Conservation (phyloP, 2,888 invertebrate genomes). For the Cephus nigrinus region DNA sequence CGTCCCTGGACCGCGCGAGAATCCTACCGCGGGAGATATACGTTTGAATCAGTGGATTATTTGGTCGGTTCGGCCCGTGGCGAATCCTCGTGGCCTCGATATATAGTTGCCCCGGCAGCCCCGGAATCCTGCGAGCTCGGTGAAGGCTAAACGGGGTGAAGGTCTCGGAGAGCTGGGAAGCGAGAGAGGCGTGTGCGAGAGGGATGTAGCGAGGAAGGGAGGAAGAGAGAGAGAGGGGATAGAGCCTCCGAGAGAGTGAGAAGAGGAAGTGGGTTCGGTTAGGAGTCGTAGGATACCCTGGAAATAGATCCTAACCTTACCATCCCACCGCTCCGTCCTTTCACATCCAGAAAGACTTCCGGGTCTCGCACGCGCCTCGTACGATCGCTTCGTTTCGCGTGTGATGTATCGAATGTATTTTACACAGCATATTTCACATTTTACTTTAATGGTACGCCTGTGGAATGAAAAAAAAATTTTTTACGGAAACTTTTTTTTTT, state of each 20-base stretch:
- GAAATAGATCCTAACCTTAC: background rate
- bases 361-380: slow-evolving; percentile 26
- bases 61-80: background rate
- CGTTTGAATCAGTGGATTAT: too few relatives aligned
- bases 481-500: too few relatives aligned
- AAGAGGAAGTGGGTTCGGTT: slow-evolving; percentile 9
- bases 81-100: background rate
- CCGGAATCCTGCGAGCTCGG: slow-evolving; percentile 61
- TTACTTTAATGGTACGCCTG: too few relatives aligned
- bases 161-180: slow-evolving; percentile 54
- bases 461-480: too few relatives aligned
- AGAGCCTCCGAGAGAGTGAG: slow-evolving; percentile 9
- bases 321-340: background rate
- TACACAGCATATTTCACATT: too few relatives aligned
- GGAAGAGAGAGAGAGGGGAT: slow-evolving; percentile 18
- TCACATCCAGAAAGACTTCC: slow-evolving; percentile 22
- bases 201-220: slow-evolving; percentile 3
- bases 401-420: too few relatives aligned
- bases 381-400: too few relatives aligned
- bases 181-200: background rate
- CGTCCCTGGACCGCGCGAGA: too few relatives aligned
- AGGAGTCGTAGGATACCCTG: slow-evolving; percentile 15
- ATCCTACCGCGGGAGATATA: too few relatives aligned
- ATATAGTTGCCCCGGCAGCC: slow-evolving; percentile 39
- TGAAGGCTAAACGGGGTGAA: slow-evolving; percentile 67